Base-by-base conservation (phyloP, 2,113 vertebrate genomes). In the Dasyornis broadbenti region DNA sequence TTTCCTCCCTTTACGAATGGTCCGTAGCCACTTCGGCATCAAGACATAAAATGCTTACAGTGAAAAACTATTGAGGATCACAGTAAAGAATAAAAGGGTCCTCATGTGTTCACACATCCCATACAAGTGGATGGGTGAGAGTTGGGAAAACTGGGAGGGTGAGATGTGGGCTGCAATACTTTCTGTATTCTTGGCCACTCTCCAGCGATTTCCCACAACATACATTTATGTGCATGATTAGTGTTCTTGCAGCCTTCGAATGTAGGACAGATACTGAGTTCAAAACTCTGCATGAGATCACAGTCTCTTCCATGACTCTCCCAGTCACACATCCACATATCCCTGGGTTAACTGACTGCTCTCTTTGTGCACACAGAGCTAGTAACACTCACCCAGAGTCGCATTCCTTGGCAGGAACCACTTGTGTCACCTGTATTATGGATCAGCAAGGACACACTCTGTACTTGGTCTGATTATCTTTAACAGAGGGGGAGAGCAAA, bases 401-500 rank as follows among this genome's bases (percentile, higher is more conserved):
- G 0, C 20, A 35, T 72, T 33, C 40, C 23, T 63, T 39, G 65
- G 47, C 39, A 82, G 39, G 47, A 92, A 17, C 16, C 1, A 0
- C 89, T 91, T 31, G 33, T 81, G 75, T 82, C 85, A 71, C 93
- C 50, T 13, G 9, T 84, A 50, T 56, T 80, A 19, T 22, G 73
- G 64, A 63, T 86, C 70, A 93, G 77, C 3, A 64, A 37, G 64
- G 64, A 82, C 40, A 50, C 52, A 57, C 40, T 52, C 80, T 70
- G 91, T 82, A 64, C 76, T 94, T 91, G 93, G 82, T 64, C 92
- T 94, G 93, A 90, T 86, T 70, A 81, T 40, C 56, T 83, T 35
- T 91, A 92, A 61, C 6, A 15, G 60, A 86, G 39, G 7, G 5
- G 15, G 24, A 91, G 65, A 87, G 42, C 37, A 89, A 96, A 95